A percentile compares a stretch with the other conserved stretches of the same genome.
Evolutionary conservation across 2,797 vertebrate genomes (phyloP).

Genomic region (Coranthus polyacanthus): DNA sequence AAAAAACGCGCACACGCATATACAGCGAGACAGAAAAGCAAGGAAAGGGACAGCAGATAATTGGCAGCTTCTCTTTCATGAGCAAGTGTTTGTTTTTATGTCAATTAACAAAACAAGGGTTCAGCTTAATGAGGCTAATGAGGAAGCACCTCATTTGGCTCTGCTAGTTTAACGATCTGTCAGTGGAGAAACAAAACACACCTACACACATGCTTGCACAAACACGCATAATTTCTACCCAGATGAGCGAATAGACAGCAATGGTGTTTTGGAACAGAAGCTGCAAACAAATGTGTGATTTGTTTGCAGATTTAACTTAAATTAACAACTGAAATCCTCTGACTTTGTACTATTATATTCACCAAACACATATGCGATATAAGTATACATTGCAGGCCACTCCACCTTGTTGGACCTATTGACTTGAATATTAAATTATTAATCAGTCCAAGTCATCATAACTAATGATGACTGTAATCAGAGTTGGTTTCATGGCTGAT

Average conservation of each 20-base stretch:
- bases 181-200: slow-evolving; percentile 39
- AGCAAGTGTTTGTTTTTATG: slow-evolving; percentile 79
- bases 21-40: slow-evolving; percentile 21
- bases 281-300: not conserved
- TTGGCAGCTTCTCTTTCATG: slow-evolving; percentile 66
- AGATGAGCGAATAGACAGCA: not conserved
- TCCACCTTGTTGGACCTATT: slow-evolving; percentile 44
- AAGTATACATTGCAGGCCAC: slow-evolving; percentile 1
- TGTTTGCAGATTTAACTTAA: not conserved
- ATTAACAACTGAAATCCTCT: not conserved
- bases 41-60: slow-evolving; percentile 46
- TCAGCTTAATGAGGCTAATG: slow-evolving; percentile 77
- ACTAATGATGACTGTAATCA: slow-evolving; percentile 77
- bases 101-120: slow-evolving; percentile 79
- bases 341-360: not conserved
- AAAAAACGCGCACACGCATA: not conserved
- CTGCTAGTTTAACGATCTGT: slow-evolving; percentile 62
- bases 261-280: not conserved
- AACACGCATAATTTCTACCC: slow-evolving; percentile 5
- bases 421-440: slow-evolving; percentile 71
- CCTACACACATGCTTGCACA: not conserved
- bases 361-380: not conserved
- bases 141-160: slow-evolving; percentile 68
- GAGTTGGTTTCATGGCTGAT: slow-evolving; percentile 67
- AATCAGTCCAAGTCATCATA: slow-evolving; percentile 72